Base-by-base conservation (phyloP, 2,888 invertebrate species). In the Nebria brevicollis region DNA sequence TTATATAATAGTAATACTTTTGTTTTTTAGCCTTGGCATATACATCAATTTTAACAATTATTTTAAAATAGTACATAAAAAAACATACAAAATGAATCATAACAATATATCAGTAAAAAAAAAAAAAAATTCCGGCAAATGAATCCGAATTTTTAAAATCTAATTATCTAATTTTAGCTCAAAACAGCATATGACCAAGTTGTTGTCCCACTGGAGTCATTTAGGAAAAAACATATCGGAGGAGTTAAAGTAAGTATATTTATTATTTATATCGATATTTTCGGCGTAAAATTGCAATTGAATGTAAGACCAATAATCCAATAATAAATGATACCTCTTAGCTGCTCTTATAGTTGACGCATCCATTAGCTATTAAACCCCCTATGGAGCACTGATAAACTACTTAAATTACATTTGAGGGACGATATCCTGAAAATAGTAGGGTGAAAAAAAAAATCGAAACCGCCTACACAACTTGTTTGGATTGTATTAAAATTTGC, bases 181-280 rank as follows among this genome's bases (percentile, higher is more conserved):
- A 96, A 96, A 85, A 94, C 96, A 84, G 97, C 98, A 77, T 95
- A 96, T 90, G 95, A 96, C 86, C 96, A 97, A 89, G 98, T 98
- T 87, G 95, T 99, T 86, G 93, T 95, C 87, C 98, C 98, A 42
- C 91, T 99, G 87, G 98, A 98, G 90, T 94, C 93, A 85, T 98
- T 98, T 91, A 93, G 98, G 83, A 98, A 98, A 89, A 95, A 96
- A 85, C 96, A 97, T 89, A 98, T 98, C 86, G 98, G 97, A 76
- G 96, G 95, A 81, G 98, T 97, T 82, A 98, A 98, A 92, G 97
- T 96, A 89, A 90, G 89, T 84, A n/a, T 20, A 20, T 20, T 20
- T 20, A 20, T 20, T 20, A 1, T 20, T 20, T 20, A 20, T 20
- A 20, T 20, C 20, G 20, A 20, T 1, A 20, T 20, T 20, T 20